phyloP scores from a whole-genome alignment of 1,140 invertebrate species.

The Neodiprion lecontei region DNA sequence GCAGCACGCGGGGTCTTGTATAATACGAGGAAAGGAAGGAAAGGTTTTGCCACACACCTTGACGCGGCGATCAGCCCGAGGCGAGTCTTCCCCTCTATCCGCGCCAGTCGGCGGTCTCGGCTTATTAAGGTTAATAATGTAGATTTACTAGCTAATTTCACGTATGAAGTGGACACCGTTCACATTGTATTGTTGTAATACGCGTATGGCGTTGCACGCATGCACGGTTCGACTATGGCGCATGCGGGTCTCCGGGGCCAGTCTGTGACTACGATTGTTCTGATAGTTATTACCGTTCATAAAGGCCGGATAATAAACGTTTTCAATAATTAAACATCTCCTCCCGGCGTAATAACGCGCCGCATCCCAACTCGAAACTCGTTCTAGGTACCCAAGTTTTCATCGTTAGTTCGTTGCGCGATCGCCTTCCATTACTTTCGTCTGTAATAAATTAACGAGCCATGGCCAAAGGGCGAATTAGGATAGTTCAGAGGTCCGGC shows the following conservation, averaged over 20 bases:
- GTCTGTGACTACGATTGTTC: too few relatives aligned
- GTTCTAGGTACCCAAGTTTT: too few relatives aligned
- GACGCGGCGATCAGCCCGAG: slow-evolving; percentile 41
- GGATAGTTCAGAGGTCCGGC: too few relatives aligned
- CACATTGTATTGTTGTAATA: neutral
- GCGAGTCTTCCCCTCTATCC: slow-evolving; percentile 28
- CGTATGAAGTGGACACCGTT: neutral
- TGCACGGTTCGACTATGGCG: too few relatives aligned
- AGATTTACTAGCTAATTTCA: slow-evolving; percentile 46
- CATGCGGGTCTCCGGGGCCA: too few relatives aligned
- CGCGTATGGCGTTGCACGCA: too few relatives aligned
- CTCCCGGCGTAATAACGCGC: too few relatives aligned
- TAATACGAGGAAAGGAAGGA: neutral
- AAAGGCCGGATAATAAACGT: neutral
- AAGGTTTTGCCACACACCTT: slow-evolving; percentile 47
- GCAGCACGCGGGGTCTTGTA: neutral
- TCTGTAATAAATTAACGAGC: too few relatives aligned
- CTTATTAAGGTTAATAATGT: slow-evolving; percentile 58
- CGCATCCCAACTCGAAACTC: too few relatives aligned
- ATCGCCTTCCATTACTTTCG: too few relatives aligned
- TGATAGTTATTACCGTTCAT: neutral
- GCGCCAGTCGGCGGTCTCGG: slow-evolving; percentile 44
- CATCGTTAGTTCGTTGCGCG: too few relatives aligned
- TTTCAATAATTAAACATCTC: neutral
- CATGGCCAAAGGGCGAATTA: too few relatives aligned